These are phyloP conservation scores for Drosophila meridionalis DNA, from an alignment of 2,888 invertebrate species.

Conservation along the genomic window DNA sequence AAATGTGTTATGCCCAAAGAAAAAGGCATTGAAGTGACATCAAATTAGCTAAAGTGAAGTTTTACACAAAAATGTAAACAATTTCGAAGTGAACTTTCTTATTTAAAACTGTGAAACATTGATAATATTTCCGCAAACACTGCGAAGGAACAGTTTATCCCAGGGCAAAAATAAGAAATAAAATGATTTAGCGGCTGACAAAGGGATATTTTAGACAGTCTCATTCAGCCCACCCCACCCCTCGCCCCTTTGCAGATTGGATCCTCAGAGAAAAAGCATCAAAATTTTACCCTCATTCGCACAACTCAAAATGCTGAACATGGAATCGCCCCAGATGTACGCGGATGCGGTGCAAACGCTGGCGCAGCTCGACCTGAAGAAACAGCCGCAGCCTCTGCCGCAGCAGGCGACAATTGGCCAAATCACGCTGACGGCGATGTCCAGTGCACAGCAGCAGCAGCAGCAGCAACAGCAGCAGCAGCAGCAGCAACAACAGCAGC, in stretches of 20 bases:
- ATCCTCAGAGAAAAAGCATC: conserved; percentile 65
- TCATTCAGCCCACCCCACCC: not conserved
- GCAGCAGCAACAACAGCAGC: conserved; percentile 53
- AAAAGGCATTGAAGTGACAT: conserved; percentile 19
- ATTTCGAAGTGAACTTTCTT: not conserved
- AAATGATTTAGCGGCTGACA: conserved; percentile 33
- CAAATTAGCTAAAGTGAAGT: conserved; percentile 19
- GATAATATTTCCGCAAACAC: conserved; percentile 37
- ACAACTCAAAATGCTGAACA: conserved; percentile 84
- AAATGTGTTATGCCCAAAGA: conserved; percentile 30
- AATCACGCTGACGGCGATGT: conserved; percentile 84
- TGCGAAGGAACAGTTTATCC: conserved; percentile 68
- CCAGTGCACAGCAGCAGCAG: conserved; percentile 76
- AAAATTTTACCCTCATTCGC: conserved; percentile 83
- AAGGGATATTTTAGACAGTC: not conserved
- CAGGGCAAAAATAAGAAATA: conserved; percentile 18
- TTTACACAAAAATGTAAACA: conserved; percentile 18
- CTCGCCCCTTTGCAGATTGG: conserved; percentile 18
- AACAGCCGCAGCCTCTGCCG: conserved; percentile 83
- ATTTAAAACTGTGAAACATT: not conserved
- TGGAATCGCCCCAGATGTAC: conserved; percentile 86
- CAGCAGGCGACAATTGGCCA: conserved; percentile 84
- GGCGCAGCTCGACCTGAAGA: conserved; percentile 85
- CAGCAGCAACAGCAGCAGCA: conserved; percentile 66
- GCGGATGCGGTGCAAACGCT: conserved; percentile 85